Percentiles rank a stretch among this genome's conserved stretches.
phyloP scores from a whole-genome alignment of 2,113 vertebrate genomes.

The Rousettus leschenaultii region DNA sequence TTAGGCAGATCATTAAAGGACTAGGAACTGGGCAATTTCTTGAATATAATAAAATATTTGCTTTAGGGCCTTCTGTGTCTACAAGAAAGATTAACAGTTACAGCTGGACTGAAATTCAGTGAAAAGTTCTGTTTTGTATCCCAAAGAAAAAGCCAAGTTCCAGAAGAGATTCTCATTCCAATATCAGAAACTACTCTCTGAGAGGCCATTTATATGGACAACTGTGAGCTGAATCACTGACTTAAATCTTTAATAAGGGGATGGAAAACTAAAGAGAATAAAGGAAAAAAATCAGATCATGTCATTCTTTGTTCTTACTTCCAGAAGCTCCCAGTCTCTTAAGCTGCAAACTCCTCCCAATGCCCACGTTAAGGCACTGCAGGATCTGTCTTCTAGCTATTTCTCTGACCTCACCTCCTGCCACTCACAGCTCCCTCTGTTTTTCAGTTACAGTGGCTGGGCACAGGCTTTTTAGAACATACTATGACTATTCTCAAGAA shows the following conservation, averaged over 20 bases:
- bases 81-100: not conserved
- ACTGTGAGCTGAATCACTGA: not conserved
- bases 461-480: not conserved
- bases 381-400: not conserved
- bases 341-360: not conserved
- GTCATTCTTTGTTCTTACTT: not conserved
- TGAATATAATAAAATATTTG: slow-evolving; percentile 12
- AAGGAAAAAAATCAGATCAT: not conserved
- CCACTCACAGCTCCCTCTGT: not conserved
- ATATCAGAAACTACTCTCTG: not conserved
- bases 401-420: not conserved
- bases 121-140: not conserved
- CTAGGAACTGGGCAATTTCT: not conserved
- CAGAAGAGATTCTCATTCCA: not conserved
- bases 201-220: not conserved
- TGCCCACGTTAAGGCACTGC: not conserved
- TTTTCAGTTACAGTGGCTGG: not conserved
- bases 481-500: not conserved
- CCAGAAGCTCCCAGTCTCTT: not conserved
- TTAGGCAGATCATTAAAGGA: not conserved
- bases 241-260: not conserved
- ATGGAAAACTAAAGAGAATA: not conserved
- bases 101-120: not conserved
- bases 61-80: not conserved
- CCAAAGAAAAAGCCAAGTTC: not conserved